These are phyloP conservation scores for Hirtodrosophila alboralis DNA, from an alignment of 2,888 invertebrate genomes.

Conservation along the genomic window DNA sequence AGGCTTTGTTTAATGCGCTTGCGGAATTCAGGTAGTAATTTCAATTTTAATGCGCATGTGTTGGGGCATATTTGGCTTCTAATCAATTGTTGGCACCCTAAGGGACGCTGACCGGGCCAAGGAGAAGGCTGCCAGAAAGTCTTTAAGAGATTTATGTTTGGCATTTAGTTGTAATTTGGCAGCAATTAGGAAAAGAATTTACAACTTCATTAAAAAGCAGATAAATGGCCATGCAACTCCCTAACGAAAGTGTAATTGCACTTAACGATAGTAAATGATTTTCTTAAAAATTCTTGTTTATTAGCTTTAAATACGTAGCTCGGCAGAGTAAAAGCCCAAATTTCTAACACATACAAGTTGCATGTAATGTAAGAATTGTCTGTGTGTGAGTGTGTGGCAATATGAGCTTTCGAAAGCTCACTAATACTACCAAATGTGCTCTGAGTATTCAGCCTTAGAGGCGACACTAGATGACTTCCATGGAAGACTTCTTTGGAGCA, in stretches of 20 bases:
- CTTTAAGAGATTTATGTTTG: slow-evolving; percentile 34
- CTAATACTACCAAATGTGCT: neutral
- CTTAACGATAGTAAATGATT: neutral
- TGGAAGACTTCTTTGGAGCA: neutral
- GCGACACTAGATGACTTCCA: slow-evolving; percentile 6
- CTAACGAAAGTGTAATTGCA: slow-evolving; percentile 14
- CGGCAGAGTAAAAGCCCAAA: slow-evolving; percentile 1
- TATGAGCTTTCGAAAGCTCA: neutral
- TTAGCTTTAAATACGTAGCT: slow-evolving; percentile 14
- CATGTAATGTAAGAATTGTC: slow-evolving; percentile 1
- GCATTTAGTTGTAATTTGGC: slow-evolving; percentile 52
- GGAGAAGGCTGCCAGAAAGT: neutral
- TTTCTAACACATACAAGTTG: neutral
- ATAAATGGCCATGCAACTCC: slow-evolving; percentile 12
- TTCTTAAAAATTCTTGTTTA: slow-evolving; percentile 12
- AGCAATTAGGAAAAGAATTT: slow-evolving; percentile 52
- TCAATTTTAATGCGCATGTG: slow-evolving; percentile 63
- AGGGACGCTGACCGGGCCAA: slow-evolving; percentile 24
- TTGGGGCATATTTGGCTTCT: slow-evolving; percentile 50
- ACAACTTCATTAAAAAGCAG: slow-evolving; percentile 38
- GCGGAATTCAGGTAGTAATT: slow-evolving; percentile 80
- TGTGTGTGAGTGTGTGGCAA: neutral
- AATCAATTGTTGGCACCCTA: slow-evolving; percentile 57
- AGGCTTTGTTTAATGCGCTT: slow-evolving; percentile 57
- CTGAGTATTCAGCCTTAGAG: slow-evolving; percentile 1